phyloP scores from a whole-genome alignment of 2,888 invertebrate genomes.

The Lydus trimaculatus region DNA sequence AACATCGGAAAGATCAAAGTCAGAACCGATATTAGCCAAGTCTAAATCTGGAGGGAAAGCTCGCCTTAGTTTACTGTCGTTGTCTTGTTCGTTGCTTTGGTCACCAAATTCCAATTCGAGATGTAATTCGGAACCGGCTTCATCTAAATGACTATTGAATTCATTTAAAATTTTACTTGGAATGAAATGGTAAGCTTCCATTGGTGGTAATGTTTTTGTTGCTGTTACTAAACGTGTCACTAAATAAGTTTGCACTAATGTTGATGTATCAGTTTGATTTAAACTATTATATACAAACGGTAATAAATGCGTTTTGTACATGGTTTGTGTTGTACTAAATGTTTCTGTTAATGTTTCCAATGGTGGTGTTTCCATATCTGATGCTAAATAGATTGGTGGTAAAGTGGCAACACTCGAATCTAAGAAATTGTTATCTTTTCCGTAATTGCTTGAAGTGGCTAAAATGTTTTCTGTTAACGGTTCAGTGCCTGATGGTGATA shows the following conservation, averaged over 20 bases:
- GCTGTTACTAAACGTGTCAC: conserved; percentile 88
- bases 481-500: conserved; percentile 70
- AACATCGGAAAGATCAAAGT: conserved; percentile 74
- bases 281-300: conserved; percentile 79
- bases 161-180: conserved; percentile 87
- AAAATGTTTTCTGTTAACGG: conserved; percentile 89
- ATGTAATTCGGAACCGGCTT: conserved; percentile 87
- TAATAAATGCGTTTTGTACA: conserved; percentile 87
- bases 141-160: conserved; percentile 86
- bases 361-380: conserved; percentile 83
- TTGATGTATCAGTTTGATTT: conserved; percentile 77
- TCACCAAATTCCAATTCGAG: conserved; percentile 87
- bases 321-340: conserved; percentile 88
- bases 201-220: conserved; percentile 87
- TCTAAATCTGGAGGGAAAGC: conserved; percentile 73
- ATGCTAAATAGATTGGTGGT: conserved; percentile 78
- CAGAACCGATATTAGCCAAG: conserved; percentile 74
- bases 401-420: conserved; percentile 85
- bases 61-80: conserved; percentile 61
- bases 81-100: conserved; percentile 73
- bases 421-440: conserved; percentile 70
- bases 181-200: conserved; percentile 86
- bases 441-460: conserved; percentile 77
- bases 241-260: conserved; percentile 88
- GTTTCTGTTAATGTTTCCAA: conserved; percentile 89